Evolutionary conservation across 2,888 invertebrate genomes (phyloP).

Genomic region (Apomyelois bistriatella): DNA sequence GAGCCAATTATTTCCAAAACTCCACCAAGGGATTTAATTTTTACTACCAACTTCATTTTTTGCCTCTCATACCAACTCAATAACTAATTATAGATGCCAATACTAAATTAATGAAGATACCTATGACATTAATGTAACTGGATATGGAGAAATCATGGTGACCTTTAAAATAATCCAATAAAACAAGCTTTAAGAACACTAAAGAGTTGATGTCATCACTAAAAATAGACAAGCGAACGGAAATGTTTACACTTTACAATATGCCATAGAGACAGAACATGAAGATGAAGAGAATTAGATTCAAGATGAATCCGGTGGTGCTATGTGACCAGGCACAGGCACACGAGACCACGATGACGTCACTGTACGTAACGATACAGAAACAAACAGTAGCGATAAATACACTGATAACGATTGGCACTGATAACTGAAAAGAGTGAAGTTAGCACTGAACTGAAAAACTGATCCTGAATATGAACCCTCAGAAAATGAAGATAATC

Average conservation of each 20-base stretch:
- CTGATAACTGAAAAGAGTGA: slow-evolving; percentile 56
- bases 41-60: not conserved
- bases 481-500: not conserved
- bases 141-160: slow-evolving; percentile 21
- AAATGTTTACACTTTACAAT: slow-evolving; percentile 58
- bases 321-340: slow-evolving; percentile 30
- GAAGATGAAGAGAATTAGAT: slow-evolving; percentile 20
- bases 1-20: slow-evolving; percentile 16
- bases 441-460: slow-evolving; percentile 22
- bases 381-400: slow-evolving; percentile 72
- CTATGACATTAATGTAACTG: slow-evolving; percentile 3
- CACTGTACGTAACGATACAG: slow-evolving; percentile 58
- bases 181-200: slow-evolving; percentile 47
- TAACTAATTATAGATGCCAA: not conserved
- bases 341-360: slow-evolving; percentile 45
- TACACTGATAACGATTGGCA: slow-evolving; percentile 60
- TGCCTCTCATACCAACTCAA: not conserved
- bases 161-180: slow-evolving; percentile 45
- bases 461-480: not conserved
- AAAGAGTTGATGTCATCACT: slow-evolving; percentile 61
- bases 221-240: slow-evolving; percentile 59
- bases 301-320: slow-evolving; percentile 19
- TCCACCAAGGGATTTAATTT: not conserved
- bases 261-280: slow-evolving; percentile 48
- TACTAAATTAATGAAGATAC: not conserved